Percentiles rank a stretch among this genome's conserved stretches.
phyloP scores from a whole-genome alignment of 2,113 vertebrate genomes.

The Megaceryle torquata region DNA sequence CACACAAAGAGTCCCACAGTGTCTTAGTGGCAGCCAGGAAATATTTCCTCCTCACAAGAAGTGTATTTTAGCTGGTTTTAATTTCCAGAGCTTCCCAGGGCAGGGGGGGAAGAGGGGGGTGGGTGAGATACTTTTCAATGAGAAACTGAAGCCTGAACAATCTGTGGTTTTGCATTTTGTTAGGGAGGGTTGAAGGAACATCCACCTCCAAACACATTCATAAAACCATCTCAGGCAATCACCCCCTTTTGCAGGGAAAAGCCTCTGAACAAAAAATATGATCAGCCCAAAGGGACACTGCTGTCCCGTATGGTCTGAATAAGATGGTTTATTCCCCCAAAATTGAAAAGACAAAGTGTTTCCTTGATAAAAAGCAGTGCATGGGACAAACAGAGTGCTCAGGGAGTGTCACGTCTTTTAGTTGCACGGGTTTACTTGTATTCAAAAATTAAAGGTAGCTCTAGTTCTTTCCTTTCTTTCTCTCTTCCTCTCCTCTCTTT shows the following conservation, averaged over 20 bases:
- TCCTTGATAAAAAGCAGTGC: not conserved
- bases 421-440: not conserved
- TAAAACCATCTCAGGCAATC: not conserved
- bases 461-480: no score
- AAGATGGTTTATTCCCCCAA: not conserved
- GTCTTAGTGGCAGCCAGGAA: not conserved
- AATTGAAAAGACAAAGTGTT: not conserved
- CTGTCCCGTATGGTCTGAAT: not conserved
- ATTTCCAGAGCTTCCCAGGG: slow-evolving; percentile 25
- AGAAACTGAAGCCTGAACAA: slow-evolving; percentile 12
- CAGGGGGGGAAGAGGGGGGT: not conserved
- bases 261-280: not conserved
- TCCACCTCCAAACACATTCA: not conserved
- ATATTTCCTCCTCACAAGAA: slow-evolving; percentile 12
- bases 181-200: not conserved
- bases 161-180: not conserved
- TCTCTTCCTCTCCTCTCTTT: no score
- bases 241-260: not conserved
- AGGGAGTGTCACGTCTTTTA: not conserved
- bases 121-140: slow-evolving; percentile 6
- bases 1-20: not conserved
- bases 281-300: not conserved
- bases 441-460: not conserved
- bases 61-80: slow-evolving; percentile 35
- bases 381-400: not conserved